Percentiles rank a stretch among this genome's conserved stretches.
Evolutionary conservation across 2,797 vertebrate genomes (phyloP).

Genomic region (Microctenopoma steveboyesi): DNA sequence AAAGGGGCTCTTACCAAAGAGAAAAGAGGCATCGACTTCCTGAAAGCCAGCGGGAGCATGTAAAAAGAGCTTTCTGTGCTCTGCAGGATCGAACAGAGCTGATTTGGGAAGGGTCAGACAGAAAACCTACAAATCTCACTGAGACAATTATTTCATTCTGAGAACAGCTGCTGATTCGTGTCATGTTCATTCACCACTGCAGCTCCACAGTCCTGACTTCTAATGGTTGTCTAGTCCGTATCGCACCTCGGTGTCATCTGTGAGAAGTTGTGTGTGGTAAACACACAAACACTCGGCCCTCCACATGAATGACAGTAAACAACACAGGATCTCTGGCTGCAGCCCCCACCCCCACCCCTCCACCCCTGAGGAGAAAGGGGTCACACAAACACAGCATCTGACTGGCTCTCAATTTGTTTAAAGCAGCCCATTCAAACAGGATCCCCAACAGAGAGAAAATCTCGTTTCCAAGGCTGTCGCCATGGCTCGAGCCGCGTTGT

Average conservation of each 20-base stretch:
- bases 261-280: conserved; percentile 52
- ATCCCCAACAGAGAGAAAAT: conserved; percentile 73
- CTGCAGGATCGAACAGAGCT: conserved; percentile 1
- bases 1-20: conserved; percentile 11
- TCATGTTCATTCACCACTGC: not conserved
- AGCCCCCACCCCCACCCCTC: not conserved
- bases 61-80: not conserved
- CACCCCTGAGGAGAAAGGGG: conserved; percentile 64
- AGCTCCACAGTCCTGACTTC: not conserved
- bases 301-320: conserved; percentile 74
- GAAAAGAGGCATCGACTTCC: conserved; percentile 27
- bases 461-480: conserved; percentile 76
- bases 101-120: not conserved
- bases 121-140: no score
- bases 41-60: conserved; percentile 9
- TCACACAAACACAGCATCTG: conserved; percentile 76
- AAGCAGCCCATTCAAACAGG: conserved; percentile 76
- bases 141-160: not conserved
- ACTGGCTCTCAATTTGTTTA: conserved; percentile 78
- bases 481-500: conserved; percentile 50
- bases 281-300: conserved; percentile 56
- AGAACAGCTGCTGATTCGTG: not conserved
- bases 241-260: conserved; percentile 24
- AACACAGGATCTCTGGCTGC: conserved; percentile 59
- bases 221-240: conserved; percentile 7